Base-by-base conservation (phyloP, 2,888 invertebrate species). In the Hypomecis punctinalis region DNA sequence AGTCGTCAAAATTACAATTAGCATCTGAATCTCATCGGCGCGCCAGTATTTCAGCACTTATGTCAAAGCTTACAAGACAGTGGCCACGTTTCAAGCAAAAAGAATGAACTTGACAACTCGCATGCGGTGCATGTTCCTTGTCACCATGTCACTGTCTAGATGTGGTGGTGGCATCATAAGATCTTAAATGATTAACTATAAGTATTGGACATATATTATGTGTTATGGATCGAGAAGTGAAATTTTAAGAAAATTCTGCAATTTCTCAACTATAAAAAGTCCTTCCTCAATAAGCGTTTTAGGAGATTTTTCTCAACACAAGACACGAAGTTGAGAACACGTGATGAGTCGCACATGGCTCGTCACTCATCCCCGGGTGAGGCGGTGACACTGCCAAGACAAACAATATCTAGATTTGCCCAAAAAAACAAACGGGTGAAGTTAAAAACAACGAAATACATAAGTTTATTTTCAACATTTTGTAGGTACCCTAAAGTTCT, bases 111-210 rank as follows among this genome's bases (percentile, higher is more conserved):
- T 63, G 59, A 53, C 43, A 53, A 39, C 49, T 63, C 40, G 39
- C 66, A 52, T 39, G 46, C 58, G 39, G 61, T 23, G 23, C 39
- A 60, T 60, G 60, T 62, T 62, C 48, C 56, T 10, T 54, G 61
- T 61, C 65, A 65, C 11, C 58, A n/a, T 3, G 23, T 23, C 1
- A 1, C 1, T 23, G 23, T 11, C 45, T 36, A 46, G 58, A 57
- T 58, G 11, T 6, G 47, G 52, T 43, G 58, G 36, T 58, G 63
- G 58, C 47, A 36, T 49, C 43, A 36, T 51, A 48, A 6, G 43
- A 35, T 42, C 42, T 9, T 49, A 51, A 51, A 11, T 56, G n/a
- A 56, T 47, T 8, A 10, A 33, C 40, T 45, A 23, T 33, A 8
- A 7, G 10, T 10, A 42, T n/a, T 48, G 5, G 35, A 43, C 39